A percentile compares a stretch with the other conserved stretches of the same genome.
Conservation (phyloP, 2,888 invertebrate genomes). For the Nephrocerus scutellatus region DNA sequence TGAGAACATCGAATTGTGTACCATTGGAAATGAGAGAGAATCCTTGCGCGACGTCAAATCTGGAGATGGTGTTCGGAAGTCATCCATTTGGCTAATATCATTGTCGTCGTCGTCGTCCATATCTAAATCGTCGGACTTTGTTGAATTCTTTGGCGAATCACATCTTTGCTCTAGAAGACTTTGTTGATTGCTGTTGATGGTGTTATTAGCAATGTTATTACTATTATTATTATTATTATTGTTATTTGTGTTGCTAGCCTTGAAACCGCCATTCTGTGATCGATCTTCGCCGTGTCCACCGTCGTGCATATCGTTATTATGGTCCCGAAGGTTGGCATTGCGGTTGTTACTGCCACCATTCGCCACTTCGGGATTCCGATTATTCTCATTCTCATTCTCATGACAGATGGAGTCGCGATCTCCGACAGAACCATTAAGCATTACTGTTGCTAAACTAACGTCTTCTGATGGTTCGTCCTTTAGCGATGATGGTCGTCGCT, state of each 20-base stretch:
- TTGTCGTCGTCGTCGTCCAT: conserved; percentile 45
- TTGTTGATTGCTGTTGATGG: conserved; percentile 27
- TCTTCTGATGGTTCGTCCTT: conserved; percentile 21
- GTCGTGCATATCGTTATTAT: conserved; percentile 3
- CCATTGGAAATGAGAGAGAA: conserved; percentile 76
- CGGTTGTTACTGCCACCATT: conserved; percentile 9
- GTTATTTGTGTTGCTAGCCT: conserved; percentile 25
- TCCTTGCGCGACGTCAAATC: conserved; percentile 45
- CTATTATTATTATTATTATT: conserved; percentile 27
- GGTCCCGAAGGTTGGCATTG: conserved; percentile 5
- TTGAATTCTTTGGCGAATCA: conserved; percentile 28
- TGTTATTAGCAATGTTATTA: conserved; percentile 24
- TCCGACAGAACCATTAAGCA: conserved; percentile 25
- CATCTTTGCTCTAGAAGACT: conserved; percentile 47
- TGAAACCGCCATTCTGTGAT: conserved; percentile 24
- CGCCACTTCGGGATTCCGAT: background rate
- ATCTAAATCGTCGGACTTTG: conserved; percentile 41
- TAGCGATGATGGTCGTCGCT: conserved; percentile 14
- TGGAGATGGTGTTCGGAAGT: conserved; percentile 45
- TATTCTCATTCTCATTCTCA: conserved; percentile 7
- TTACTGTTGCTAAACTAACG: conserved; percentile 28
- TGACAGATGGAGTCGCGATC: conserved; percentile 24
- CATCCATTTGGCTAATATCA: conserved; percentile 44
- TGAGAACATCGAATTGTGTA: conserved; percentile 81
- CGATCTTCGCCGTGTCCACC: conserved; percentile 13